Conservation (phyloP, 2,888 invertebrate species). For the Drosophila gaucha region DNA sequence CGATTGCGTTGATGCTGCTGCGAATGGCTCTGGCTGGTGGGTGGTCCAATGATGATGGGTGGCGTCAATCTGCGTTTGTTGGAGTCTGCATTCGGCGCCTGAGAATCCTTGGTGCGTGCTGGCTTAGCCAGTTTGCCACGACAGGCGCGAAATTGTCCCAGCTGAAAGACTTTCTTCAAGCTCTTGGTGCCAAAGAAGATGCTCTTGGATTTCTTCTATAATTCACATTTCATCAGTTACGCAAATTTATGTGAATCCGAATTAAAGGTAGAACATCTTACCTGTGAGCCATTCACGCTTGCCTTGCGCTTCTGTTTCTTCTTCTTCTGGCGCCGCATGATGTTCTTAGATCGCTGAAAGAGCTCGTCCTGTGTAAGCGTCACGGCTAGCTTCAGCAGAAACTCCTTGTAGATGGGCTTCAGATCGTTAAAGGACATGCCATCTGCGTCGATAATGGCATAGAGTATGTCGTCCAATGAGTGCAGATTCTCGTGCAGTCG, state of each 20-base stretch:
- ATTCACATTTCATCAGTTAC: neutral
- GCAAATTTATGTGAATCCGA: neutral
- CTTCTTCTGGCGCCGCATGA: slow-evolving; percentile 93
- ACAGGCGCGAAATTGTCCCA: slow-evolving; percentile 84
- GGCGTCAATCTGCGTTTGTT: slow-evolving; percentile 54
- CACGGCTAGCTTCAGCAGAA: slow-evolving; percentile 93
- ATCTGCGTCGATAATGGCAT: slow-evolving; percentile 94
- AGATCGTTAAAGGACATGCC: slow-evolving; percentile 97
- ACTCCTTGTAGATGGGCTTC: slow-evolving; percentile 96
- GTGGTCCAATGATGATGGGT: slow-evolving; percentile 71
- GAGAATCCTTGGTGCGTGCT: slow-evolving; percentile 74
- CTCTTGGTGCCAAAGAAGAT: slow-evolving; percentile 87
- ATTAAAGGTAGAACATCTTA: slow-evolving; percentile 17
- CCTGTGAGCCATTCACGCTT: slow-evolving; percentile 70
- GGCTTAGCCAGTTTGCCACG: slow-evolving; percentile 78
- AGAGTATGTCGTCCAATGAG: slow-evolving; percentile 94
- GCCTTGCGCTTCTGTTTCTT: slow-evolving; percentile 87
- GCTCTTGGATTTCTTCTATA: slow-evolving; percentile 87
- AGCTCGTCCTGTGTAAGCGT: slow-evolving; percentile 96
- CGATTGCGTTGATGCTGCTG: slow-evolving; percentile 85
- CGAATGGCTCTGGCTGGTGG: slow-evolving; percentile 57
- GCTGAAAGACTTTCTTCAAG: slow-evolving; percentile 88
- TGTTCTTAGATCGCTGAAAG: slow-evolving; percentile 94
- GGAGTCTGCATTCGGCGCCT: slow-evolving; percentile 7
- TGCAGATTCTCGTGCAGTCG: slow-evolving; percentile 94